These are phyloP conservation scores for Cephalophus harveyi DNA, from an alignment of 2,113 vertebrate species.

Conservation along the genomic window DNA sequence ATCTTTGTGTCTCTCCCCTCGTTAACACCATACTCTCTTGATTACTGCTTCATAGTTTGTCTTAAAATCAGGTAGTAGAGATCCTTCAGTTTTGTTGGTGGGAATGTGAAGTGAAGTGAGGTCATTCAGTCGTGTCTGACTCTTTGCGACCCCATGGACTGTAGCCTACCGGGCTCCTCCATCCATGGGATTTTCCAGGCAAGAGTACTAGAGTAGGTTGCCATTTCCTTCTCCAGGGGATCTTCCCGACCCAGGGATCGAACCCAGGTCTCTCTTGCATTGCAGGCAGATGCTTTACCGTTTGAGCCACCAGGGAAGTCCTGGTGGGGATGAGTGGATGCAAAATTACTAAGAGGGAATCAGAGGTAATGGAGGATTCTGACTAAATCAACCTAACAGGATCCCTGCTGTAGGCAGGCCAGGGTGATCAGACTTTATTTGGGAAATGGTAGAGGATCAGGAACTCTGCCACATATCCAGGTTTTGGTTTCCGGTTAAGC, in stretches of 20 bases:
- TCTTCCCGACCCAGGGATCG: too few relatives aligned
- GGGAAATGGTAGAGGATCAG: neutral
- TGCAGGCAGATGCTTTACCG: too few relatives aligned
- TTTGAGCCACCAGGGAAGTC: too few relatives aligned
- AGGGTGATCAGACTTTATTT: neutral
- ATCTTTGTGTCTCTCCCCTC: neutral
- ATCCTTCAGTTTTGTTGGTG: neutral
- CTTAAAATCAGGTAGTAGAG: neutral
- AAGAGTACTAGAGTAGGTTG: too few relatives aligned
- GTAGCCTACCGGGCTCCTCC: too few relatives aligned
- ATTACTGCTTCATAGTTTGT: neutral
- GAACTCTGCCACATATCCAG: neutral
- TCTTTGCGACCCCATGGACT: too few relatives aligned
- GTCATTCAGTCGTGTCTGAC: too few relatives aligned
- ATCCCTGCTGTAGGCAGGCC: neutral
- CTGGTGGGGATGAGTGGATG: neutral
- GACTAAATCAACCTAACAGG: neutral
- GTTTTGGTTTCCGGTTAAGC: neutral
- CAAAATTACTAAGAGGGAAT: neutral
- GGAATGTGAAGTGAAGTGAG: neutral
- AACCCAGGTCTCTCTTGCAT: rapidly evolving
- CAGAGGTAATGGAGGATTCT: neutral
- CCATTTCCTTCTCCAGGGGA: too few relatives aligned
- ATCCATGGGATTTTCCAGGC: too few relatives aligned
- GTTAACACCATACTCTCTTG: neutral